Conservation (phyloP, 1,140 invertebrate species). For the Drosophila grimshawi region DNA sequence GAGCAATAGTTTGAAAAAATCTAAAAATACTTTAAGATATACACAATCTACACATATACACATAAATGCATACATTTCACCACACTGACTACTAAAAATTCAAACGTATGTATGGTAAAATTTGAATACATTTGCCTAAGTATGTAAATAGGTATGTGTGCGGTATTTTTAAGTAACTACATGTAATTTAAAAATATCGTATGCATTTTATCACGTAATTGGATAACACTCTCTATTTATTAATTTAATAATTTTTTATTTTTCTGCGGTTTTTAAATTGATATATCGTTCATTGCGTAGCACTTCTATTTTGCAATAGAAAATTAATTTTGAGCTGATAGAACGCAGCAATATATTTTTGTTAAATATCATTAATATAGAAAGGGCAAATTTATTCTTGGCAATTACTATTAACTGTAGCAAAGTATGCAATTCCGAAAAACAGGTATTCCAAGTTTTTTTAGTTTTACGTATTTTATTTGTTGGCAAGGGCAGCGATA, state of each 20-base stretch:
- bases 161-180: neutral
- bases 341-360: too few relatives aligned
- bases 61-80: neutral
- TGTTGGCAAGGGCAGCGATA: neutral
- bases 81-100: conserved; percentile 38
- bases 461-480: neutral
- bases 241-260: too few relatives aligned
- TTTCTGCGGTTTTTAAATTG: too few relatives aligned
- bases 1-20: neutral
- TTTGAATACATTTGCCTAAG: conserved; percentile 40
- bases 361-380: too few relatives aligned
- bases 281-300: too few relatives aligned
- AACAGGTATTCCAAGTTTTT: neutral
- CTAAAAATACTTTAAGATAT: conserved; percentile 38
- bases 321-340: too few relatives aligned
- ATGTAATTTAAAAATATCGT: too few relatives aligned
- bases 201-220: too few relatives aligned
- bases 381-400: neutral
- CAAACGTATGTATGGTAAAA: conserved; percentile 36
- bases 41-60: neutral
- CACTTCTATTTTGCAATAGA: too few relatives aligned
- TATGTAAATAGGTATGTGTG: conserved; percentile 7
- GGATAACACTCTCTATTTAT: too few relatives aligned
- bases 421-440: conserved; percentile 29
- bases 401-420: conserved; percentile 2